Percentiles rank a stretch among this genome's conserved stretches.
These are phyloP conservation scores for Brachionus plicatilis DNA, from an alignment of 1,140 invertebrate species.

Conservation along the genomic window DNA sequence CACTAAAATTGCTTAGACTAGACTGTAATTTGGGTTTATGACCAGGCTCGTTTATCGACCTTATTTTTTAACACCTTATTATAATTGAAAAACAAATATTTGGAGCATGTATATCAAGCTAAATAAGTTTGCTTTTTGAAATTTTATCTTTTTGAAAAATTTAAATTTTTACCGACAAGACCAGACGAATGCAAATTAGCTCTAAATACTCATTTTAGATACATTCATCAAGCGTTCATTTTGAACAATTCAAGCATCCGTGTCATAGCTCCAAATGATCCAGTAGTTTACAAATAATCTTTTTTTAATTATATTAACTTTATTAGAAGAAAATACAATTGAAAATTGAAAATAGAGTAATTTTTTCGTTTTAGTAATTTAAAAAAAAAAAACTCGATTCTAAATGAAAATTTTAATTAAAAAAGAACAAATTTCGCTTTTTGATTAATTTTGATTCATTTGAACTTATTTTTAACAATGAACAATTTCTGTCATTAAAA, in stretches of 20 bases:
- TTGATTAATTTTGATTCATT: too few species aligned
- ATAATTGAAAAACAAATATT: constrained; percentile 2
- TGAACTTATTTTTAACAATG: too few species aligned
- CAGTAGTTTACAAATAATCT: background rate
- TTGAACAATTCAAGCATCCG: background rate
- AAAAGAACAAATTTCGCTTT: too few species aligned
- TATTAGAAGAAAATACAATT: too few species aligned
- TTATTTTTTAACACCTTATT: constrained; percentile 14
- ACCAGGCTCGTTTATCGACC: constrained; percentile 15
- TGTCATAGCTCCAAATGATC: background rate
- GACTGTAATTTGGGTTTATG: background rate
- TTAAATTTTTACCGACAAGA: background rate
- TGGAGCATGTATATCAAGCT: background rate
- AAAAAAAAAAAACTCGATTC: too few species aligned
- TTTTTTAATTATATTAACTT: background rate
- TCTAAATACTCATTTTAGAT: background rate
- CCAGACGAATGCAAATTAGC: background rate
- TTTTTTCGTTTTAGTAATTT: too few species aligned
- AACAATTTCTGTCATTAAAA: too few species aligned
- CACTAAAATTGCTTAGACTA: background rate
- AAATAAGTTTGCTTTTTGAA: constrained; percentile 10
- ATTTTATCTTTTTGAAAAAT: background rate
- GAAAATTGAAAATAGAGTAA: too few species aligned
- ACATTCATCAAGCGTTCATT: background rate
- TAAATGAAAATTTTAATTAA: too few species aligned